These are phyloP conservation scores for Eupithecia inturbata DNA, from an alignment of 2,888 invertebrate genomes.

Conservation along the genomic window DNA sequence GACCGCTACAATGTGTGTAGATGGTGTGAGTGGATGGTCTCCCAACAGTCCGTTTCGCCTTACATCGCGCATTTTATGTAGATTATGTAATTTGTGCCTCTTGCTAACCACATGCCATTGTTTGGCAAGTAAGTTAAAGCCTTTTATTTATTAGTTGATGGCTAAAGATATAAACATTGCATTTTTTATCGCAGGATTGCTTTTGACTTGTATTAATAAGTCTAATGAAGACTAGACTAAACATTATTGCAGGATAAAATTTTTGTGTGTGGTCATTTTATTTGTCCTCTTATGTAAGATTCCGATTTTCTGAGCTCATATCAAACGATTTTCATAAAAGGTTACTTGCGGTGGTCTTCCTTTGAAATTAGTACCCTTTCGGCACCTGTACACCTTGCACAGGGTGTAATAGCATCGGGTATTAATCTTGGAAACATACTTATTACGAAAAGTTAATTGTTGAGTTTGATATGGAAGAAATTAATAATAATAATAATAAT, in stretches of 20 bases:
- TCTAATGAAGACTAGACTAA: not conserved
- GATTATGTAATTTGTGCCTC: too few relatives aligned
- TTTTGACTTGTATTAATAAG: too few relatives aligned
- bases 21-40: too few relatives aligned
- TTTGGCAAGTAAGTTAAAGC: too few relatives aligned
- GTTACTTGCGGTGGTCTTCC: conserved; percentile 37
- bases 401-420: not conserved
- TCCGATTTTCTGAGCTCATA: conserved; percentile 36
- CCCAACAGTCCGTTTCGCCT: too few relatives aligned
- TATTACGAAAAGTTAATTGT: not conserved
- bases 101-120: too few relatives aligned
- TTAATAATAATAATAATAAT: too few relatives aligned
- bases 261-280: not conserved
- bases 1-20: too few relatives aligned
- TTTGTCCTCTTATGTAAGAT: conserved; percentile 33
- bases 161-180: too few relatives aligned
- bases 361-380: conserved; percentile 45
- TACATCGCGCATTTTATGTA: too few relatives aligned
- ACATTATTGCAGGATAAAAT: not conserved
- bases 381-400: conserved; percentile 31
- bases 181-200: too few relatives aligned
- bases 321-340: conserved; percentile 44
- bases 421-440: not conserved
- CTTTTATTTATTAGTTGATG: too few relatives aligned
- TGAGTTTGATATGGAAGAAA: not conserved